A percentile compares a stretch with the other conserved stretches of the same genome.
Evolutionary conservation across 2,888 invertebrate species (phyloP).

Genomic region (Trichopoda pennipes): DNA sequence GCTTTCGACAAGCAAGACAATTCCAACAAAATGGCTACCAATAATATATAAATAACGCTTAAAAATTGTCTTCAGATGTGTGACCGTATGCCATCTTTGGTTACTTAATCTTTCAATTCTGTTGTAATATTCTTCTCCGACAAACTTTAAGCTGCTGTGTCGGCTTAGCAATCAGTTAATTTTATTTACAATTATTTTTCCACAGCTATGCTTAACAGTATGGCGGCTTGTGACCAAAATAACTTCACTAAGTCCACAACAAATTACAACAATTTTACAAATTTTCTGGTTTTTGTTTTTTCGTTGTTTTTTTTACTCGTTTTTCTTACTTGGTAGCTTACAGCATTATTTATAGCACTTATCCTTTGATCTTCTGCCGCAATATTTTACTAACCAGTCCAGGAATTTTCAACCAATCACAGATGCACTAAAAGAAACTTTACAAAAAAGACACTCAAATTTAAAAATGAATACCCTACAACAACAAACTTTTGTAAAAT

Average conservation of each 20-base stretch:
- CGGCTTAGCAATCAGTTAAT: constrained; percentile 1
- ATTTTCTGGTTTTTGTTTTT: not conserved
- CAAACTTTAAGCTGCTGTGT: constrained; percentile 15
- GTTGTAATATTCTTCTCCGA: not conserved
- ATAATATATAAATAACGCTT: not conserved
- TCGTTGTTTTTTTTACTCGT: not conserved
- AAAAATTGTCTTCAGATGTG: not conserved
- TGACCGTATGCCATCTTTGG: not conserved
- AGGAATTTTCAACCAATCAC: constrained; percentile 60
- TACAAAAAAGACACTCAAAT: not conserved
- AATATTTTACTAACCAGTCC: constrained; percentile 55
- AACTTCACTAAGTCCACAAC: constrained; percentile 44
- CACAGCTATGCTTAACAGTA: constrained; percentile 45
- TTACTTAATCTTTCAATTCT: not conserved
- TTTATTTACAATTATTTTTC: constrained; percentile 20
- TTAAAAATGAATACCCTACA: constrained; percentile 21
- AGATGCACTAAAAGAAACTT: constrained; percentile 23
- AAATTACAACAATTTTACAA: constrained; percentile 31
- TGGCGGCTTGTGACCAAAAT: constrained; percentile 58
- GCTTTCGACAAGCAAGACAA: not conserved
- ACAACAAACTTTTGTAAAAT: not conserved
- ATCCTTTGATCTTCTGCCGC: constrained; percentile 70
- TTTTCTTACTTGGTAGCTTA: constrained; percentile 26
- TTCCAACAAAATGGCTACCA: constrained; percentile 52
- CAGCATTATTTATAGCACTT: constrained; percentile 55